Evolutionary conservation across 2,113 vertebrate species (phyloP), one percentile per base, ranked within the genome.

Genomic region (Neodontobutis hainanensis): DNA sequence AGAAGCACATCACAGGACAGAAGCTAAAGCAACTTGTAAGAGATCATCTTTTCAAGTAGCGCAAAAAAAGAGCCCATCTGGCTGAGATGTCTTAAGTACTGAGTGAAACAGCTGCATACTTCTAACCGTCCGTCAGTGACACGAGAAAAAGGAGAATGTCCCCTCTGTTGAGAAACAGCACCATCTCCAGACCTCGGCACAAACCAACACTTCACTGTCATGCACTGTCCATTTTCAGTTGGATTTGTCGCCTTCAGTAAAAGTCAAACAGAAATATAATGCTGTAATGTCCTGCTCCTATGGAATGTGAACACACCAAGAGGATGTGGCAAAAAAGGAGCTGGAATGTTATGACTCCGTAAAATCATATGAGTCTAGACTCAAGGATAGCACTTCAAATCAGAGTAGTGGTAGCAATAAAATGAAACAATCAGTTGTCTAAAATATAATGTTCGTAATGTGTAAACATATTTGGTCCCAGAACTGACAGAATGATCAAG

Each of bases 391-490:
- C 56, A 27, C 57, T 73, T 75, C 12, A 55, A 10, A 48, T 61
- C 59, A 42, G 61, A 58, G 71, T 15, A 49, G 45, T 3, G 40
- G 70, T 45, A 27, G 47, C 52, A 50, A 67, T 44, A 11, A 74
- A 80, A 68, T 57, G 34, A 65, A 80, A 72, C 40, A 43, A 14
- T 71, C 68, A 48, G 65, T 55, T n/a, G 44, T 75, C 63, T 49
- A 19, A 52, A 53, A 73, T 43, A 58, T n/a, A 68, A 73, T 56
- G 70, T 44, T 82, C 40, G 35, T 70, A 74, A 74, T 51, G 66
- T 65, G 74, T 84, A 75, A 85, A 88, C 73, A 12, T 50, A 66
- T 78, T 89, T 89, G 82, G 82, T 84, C 82, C 85, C 89, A 60
- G 59, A 84, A 84, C 65, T 12, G 70, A 82, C 70, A n/a, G 66